These are phyloP conservation scores for Lamellibrachia luymesi DNA, from an alignment of 1,140 invertebrate genomes.

Conservation along the genomic window DNA sequence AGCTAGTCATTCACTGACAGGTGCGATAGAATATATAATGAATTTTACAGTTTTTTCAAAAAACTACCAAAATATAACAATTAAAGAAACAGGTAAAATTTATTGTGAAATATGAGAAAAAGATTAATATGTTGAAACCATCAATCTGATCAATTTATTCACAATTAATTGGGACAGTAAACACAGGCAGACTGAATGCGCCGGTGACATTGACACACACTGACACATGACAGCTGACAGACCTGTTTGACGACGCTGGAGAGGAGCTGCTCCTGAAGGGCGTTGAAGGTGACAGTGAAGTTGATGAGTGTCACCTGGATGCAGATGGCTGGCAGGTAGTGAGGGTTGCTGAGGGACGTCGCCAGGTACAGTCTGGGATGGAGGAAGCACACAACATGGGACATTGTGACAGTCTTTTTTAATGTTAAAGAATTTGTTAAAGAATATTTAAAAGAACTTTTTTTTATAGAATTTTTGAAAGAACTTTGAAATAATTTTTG, in stretches of 20 bases:
- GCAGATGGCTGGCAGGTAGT: constrained; percentile 51
- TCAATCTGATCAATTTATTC: too few species aligned
- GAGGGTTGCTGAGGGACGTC: constrained; percentile 52
- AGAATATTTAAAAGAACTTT: neutral
- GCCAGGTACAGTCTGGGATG: constrained; percentile 56
- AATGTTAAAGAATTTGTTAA: neutral
- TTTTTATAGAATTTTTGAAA: too few species aligned
- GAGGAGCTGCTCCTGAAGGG: constrained; percentile 54
- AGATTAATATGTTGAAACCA: too few species aligned
- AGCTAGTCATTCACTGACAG: too few species aligned
- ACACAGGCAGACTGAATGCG: neutral
- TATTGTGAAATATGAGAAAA: too few species aligned
- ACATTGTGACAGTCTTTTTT: neutral
- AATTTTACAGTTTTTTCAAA: too few species aligned
- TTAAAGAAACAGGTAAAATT: too few species aligned
- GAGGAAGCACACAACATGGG: constrained; percentile 27
- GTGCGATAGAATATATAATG: too few species aligned
- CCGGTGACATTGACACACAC: neutral
- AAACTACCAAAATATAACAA: too few species aligned
- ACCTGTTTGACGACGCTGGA: constrained; percentile 53
- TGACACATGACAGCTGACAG: neutral
- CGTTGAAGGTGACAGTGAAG: constrained; percentile 56
- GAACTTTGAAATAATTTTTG: too few species aligned
- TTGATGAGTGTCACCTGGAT: constrained; percentile 55
- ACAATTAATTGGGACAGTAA: neutral